Conservation (phyloP, 2,113 vertebrate species). For the Quiscalus mexicanus region DNA sequence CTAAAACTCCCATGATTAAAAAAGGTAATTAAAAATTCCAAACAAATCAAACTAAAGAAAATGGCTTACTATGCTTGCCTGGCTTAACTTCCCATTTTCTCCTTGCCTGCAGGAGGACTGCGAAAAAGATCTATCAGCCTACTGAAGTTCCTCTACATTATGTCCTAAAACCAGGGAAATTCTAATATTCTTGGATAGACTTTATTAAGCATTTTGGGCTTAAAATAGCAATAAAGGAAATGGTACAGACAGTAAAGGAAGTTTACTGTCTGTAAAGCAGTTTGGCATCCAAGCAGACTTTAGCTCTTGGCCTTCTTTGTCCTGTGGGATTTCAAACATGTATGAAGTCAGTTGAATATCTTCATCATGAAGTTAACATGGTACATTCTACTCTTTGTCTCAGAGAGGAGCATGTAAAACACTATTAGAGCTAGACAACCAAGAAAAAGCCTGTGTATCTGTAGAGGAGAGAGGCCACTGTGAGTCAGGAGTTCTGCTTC, state of each 20-base stretch:
- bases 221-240: not conserved
- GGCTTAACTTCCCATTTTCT: not conserved
- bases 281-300: not conserved
- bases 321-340: not conserved
- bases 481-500: not conserved
- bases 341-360: not conserved
- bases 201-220: not conserved
- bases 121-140: not conserved
- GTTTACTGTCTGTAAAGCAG: not conserved
- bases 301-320: not conserved
- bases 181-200: not conserved
- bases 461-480: not conserved
- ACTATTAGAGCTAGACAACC: not conserved
- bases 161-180: not conserved
- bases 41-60: not conserved
- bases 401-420: not conserved
- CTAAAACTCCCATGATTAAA: not conserved
- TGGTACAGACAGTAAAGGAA: too few relatives aligned
- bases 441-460: not conserved
- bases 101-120: not conserved
- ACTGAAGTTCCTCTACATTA: accelerated
- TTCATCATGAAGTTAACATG: not conserved
- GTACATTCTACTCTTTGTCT: not conserved
- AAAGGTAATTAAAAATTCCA: not conserved
- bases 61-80: not conserved